These are phyloP conservation scores for Pyrrhosoma nymphula DNA, from an alignment of 2,888 invertebrate genomes.

Conservation along the genomic window DNA sequence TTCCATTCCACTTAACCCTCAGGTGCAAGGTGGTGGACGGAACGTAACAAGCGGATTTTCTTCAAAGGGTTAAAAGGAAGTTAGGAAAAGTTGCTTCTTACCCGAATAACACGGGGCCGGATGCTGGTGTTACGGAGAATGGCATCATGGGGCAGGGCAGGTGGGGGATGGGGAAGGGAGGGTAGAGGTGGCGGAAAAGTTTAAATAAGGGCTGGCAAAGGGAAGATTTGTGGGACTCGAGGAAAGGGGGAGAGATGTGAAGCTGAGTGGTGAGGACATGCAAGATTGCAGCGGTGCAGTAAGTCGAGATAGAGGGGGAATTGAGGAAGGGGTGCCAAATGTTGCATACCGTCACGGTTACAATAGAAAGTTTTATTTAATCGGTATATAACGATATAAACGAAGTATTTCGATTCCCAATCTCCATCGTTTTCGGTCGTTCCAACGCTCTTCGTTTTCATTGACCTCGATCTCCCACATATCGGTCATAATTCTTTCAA, in stretches of 20 bases:
- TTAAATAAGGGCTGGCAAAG: neutral
- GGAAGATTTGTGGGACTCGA: neutral
- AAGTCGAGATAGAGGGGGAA: too few species aligned
- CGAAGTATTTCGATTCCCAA: too few species aligned
- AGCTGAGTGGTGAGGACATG: neutral
- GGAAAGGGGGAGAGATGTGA: neutral
- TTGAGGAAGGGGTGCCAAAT: too few species aligned
- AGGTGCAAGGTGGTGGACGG: conserved; percentile 28
- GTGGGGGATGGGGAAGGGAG: neutral
- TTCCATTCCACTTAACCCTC: neutral
- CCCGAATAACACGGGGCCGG: conserved; percentile 16
- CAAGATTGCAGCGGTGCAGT: neutral
- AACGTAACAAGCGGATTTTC: conserved; percentile 12
- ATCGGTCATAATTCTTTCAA: too few species aligned
- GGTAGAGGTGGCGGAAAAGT: neutral
- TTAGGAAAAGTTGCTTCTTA: conserved; percentile 19
- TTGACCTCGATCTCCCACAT: too few species aligned
- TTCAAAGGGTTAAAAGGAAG: neutral
- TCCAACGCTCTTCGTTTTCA: too few species aligned
- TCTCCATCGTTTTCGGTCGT: too few species aligned
- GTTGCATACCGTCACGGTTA: too few species aligned
- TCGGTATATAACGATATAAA: too few species aligned
- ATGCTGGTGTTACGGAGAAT: neutral
- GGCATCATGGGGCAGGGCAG: neutral
- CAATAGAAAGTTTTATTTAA: too few species aligned